Conservation (phyloP, 2,113 vertebrate genomes). For the Datnioides undecimradiatus region DNA sequence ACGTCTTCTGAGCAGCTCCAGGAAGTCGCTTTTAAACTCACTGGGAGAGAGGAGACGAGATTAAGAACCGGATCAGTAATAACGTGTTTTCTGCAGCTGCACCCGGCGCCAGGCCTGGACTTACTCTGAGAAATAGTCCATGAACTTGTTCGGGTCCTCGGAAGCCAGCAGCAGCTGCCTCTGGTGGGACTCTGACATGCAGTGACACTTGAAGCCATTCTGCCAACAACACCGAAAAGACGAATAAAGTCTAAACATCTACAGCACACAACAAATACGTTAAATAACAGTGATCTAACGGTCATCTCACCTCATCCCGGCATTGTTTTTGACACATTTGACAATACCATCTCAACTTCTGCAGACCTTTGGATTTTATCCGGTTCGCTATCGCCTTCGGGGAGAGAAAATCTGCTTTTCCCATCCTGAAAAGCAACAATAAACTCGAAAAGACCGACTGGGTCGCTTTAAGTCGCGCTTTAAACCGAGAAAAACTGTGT, state of each 20-base stretch:
- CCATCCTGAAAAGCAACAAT: slow-evolving; percentile 80
- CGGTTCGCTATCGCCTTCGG: slow-evolving; percentile 96
- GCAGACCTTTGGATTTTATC: slow-evolving; percentile 96
- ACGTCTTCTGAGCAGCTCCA: slow-evolving; percentile 93
- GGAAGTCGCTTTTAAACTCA: slow-evolving; percentile 94
- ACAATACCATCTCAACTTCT: slow-evolving; percentile 97
- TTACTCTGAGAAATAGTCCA: slow-evolving; percentile 97
- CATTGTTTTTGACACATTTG: slow-evolving; percentile 99
- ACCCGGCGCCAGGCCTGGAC: slow-evolving; percentile 75
- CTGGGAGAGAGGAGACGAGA: slow-evolving; percentile 73
- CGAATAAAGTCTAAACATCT: neutral
- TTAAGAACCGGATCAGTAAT: no score
- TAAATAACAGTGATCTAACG: rapidly evolving
- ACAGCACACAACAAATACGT: neutral
- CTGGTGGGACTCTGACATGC: slow-evolving; percentile 98
- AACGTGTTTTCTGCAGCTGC: neutral
- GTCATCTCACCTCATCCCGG: slow-evolving; percentile 91
- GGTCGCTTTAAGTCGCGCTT: neutral
- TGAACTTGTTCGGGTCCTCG: slow-evolving; percentile 94
- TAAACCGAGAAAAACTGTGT: neutral
- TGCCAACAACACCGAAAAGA: slow-evolving; percentile 62
- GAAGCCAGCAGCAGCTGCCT: slow-evolving; percentile 96
- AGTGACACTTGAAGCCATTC: slow-evolving; percentile 99
- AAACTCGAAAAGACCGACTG: rapidly evolving
- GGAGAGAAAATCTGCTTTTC: slow-evolving; percentile 94